phyloP scores from a whole-genome alignment of 92 coral and sea anemone species.

The Epizoanthus stellaris region DNA sequence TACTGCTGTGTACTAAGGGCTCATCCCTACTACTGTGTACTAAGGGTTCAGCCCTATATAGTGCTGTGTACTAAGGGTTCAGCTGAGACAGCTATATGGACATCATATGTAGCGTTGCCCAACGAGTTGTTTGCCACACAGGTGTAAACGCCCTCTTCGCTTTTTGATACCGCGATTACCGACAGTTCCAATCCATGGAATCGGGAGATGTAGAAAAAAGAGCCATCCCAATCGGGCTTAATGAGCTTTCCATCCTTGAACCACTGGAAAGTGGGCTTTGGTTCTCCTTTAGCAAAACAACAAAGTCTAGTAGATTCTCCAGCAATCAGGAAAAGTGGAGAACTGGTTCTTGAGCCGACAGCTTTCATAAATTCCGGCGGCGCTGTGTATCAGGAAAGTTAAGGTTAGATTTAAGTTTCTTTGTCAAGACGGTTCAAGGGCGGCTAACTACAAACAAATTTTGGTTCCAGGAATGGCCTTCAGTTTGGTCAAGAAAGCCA shows the following conservation, averaged over 20 bases:
- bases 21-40: too few relatives aligned
- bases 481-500: too few relatives aligned
- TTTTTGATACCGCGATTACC: background rate
- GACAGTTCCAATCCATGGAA: conserved; percentile 4
- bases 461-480: too few relatives aligned
- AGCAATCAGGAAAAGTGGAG: conserved; percentile 6
- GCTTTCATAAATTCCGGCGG: conserved; percentile 25
- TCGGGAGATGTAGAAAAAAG: conserved; percentile 2
- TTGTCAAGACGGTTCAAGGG: too few relatives aligned
- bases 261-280: conserved; percentile 29
- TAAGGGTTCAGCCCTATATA: too few relatives aligned
- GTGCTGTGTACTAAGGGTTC: too few relatives aligned
- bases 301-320: conserved; percentile 17
- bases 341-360: conserved; percentile 8
- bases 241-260: conserved; percentile 15
- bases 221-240: conserved; percentile 8
- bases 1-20: too few relatives aligned
- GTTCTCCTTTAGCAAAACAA: conserved; percentile 34
- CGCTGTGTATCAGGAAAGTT: background rate
- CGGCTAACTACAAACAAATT: too few relatives aligned
- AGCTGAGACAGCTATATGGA: conserved; percentile 12
- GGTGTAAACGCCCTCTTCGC: conserved; percentile 23
- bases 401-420: too few relatives aligned
- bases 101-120: background rate
- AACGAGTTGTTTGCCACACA: conserved; percentile 7